These are phyloP conservation scores for Brachynemurus nebulosus DNA, from an alignment of 2,888 invertebrate genomes.

Conservation along the genomic window DNA sequence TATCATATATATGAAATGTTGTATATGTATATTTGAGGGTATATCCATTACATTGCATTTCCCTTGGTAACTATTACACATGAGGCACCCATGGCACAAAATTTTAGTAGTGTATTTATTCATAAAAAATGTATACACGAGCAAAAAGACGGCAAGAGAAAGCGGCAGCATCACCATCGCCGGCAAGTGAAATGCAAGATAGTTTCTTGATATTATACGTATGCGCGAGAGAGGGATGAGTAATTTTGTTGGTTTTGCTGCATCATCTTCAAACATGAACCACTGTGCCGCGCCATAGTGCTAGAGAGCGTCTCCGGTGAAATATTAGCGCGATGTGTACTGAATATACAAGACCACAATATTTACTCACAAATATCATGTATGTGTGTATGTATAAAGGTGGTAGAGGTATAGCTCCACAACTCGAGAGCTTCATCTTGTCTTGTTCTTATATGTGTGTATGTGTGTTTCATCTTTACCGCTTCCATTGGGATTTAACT, in stretches of 20 bases:
- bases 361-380: too few species aligned
- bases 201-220: not conserved
- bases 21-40: constrained; percentile 13
- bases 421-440: too few species aligned
- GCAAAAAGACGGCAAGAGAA: too few species aligned
- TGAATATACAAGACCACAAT: too few species aligned
- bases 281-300: too few species aligned
- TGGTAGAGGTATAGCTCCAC: too few species aligned
- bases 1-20: not conserved
- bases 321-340: constrained; percentile 5
- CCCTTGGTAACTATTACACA: constrained; percentile 9
- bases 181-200: too few species aligned
- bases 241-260: not conserved
- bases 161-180: too few species aligned
- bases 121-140: constrained; percentile 9
- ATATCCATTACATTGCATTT: constrained; percentile 11
- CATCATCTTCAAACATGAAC: not conserved
- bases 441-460: too few species aligned
- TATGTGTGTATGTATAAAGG: too few species aligned
- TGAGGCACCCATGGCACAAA: constrained; percentile 4
- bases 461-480: too few species aligned
- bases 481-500: too few species aligned
- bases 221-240: not conserved
- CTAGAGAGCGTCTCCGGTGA: constrained; percentile 4
- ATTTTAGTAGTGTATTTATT: constrained; percentile 8